Conservation (phyloP, 2,888 invertebrate genomes). For the Ormyrus pomaceus region DNA sequence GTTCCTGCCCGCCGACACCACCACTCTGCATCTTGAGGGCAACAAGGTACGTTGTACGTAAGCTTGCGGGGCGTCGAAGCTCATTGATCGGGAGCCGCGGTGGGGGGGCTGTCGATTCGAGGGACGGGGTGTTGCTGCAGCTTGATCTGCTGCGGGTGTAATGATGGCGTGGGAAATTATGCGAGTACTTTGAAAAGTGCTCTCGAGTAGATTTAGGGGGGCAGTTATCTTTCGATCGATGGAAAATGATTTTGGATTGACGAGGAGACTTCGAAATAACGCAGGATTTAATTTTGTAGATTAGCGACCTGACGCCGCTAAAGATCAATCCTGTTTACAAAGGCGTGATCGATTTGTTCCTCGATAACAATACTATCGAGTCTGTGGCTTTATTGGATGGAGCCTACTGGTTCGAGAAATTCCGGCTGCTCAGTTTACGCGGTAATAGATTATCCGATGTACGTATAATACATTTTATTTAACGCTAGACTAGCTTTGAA, state of each 20-base stretch:
- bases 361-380: constrained; percentile 86
- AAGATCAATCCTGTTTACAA: constrained; percentile 82
- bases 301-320: constrained; percentile 80
- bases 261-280: no score
- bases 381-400: constrained; percentile 84
- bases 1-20: constrained; percentile 81
- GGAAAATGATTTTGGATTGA: no score
- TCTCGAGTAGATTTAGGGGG: no score
- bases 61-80: no score
- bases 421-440: constrained; percentile 86
- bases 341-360: constrained; percentile 83
- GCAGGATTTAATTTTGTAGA: constrained; percentile 74
- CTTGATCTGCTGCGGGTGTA: no score
- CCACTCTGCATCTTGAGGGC: constrained; percentile 81
- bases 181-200: no score
- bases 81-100: no score
- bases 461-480: constrained; percentile 59
- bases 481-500: no score
- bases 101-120: no score
- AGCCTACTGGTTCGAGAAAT: constrained; percentile 86
- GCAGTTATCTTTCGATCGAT: no score
- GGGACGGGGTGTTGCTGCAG: no score
- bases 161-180: no score
- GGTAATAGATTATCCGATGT: constrained; percentile 86
- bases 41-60: constrained; percentile 78